These are phyloP conservation scores for Sinocyclocheilus maitianheensis DNA, from an alignment of 2,113 vertebrate species.

Conservation along the genomic window DNA sequence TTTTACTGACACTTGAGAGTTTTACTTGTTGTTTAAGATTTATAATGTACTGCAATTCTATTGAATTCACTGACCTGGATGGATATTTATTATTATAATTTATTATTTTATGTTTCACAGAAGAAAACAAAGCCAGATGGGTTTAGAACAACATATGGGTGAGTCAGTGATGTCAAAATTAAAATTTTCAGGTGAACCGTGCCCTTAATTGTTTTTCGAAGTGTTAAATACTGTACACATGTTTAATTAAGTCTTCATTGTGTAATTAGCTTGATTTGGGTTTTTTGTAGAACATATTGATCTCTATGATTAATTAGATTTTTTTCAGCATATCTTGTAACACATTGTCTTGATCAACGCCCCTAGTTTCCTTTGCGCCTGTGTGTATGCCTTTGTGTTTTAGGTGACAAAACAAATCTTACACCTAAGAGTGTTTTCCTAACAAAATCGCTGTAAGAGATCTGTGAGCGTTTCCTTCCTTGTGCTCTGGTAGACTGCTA, in stretches of 20 bases:
- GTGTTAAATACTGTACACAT: background rate
- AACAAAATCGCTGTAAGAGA: conserved; percentile 15
- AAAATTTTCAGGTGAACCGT: background rate
- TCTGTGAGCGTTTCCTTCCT: background rate
- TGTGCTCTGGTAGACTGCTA: conserved; percentile 31
- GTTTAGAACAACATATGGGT: background rate
- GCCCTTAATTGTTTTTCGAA: background rate
- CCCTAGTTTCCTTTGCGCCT: too few relatives aligned
- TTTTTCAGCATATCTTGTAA: background rate
- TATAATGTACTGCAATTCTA: background rate
- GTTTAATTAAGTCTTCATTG: background rate
- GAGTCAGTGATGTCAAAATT: background rate
- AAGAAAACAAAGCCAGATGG: background rate
- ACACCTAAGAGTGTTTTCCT: conserved; percentile 8
- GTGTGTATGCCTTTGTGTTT: background rate
- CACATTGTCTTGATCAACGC: background rate
- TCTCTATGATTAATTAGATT: background rate
- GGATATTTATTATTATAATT: background rate
- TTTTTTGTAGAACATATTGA: background rate
- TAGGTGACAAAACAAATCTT: background rate
- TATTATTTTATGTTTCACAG: background rate
- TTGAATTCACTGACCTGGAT: background rate
- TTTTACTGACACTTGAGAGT: too few relatives aligned
- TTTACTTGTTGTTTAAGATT: too few relatives aligned
- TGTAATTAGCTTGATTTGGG: background rate